Evolutionary conservation across 2,113 vertebrate genomes (phyloP), one percentile per base, ranked within the genome.

Genomic region (Zapus hudsonius): DNA sequence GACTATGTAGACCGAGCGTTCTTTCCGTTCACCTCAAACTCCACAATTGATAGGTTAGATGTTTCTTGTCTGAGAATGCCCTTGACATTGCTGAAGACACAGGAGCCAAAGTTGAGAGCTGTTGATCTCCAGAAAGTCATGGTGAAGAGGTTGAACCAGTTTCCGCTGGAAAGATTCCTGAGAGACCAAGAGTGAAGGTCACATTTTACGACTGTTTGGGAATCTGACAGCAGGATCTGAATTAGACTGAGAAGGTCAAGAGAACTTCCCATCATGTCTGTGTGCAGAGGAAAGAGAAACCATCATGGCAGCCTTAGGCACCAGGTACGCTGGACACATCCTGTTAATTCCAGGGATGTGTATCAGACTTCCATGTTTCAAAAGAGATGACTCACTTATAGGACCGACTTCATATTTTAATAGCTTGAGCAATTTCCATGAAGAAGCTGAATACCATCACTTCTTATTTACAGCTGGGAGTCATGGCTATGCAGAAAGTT

Each of bases 161-260:
- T 84, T 76, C 47, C 42, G 69, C 29, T 20, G 38, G 76, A 91
- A 75, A 64, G 91, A 81, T 81, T 97, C 44, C 63, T 75, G 83
- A 87, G 70, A 95, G 84, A 86, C 94, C 82, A 38, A 61, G 20
- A 85, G 63, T 31, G 16, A 61, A 90, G 93, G 88, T 84, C 79
- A 83, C 82, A 86, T 95, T 95, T 94, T 92, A 95, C 38, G 59
- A 44, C 79, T 88, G 33, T 76, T 94, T 79, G 67, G 38, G 72
- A 94, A 95, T 94, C 95, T 82, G 93, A 83, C 79, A 96, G 75
- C 44, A 89, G 82, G 47, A 31, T 90, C 63, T 87, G 74, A 88
- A 86, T 82, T 47, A 57, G 87, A 84, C 74, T 94, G 87, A 17
- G 31, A 82, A 94, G 93, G 93, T 94, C 79, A 92, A 84, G 79